Evolutionary conservation across 2,113 vertebrate species (phyloP).

Genomic region (Ascaphus truei): DNA sequence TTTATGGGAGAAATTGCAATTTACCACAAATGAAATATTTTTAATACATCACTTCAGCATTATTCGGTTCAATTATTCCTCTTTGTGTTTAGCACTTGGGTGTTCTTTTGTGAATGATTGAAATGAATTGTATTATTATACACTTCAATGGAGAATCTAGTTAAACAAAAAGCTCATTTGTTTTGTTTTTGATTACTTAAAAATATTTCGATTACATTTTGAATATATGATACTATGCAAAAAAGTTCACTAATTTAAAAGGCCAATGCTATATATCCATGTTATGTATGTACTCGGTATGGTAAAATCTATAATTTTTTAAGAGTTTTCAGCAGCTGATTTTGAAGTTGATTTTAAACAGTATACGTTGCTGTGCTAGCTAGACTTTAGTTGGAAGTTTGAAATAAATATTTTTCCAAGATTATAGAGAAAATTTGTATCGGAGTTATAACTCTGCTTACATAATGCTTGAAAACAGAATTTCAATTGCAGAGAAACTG

Average conservation of each 20-base stretch:
- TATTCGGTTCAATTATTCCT: constrained; percentile 38
- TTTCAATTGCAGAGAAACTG: too few species aligned
- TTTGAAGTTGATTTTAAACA: too few species aligned
- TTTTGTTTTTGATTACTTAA: constrained; percentile 34
- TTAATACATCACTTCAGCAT: constrained; percentile 35
- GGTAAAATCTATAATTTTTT: too few species aligned
- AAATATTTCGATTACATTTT: too few species aligned
- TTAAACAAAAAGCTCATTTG: constrained; percentile 35
- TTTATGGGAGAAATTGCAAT: constrained; percentile 37
- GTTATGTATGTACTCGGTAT: too few species aligned
- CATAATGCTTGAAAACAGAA: too few species aligned
- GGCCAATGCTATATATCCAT: neutral
- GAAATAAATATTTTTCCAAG: too few species aligned
- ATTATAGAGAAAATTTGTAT: too few species aligned
- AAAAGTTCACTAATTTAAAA: neutral
- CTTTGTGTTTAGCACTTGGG: constrained; percentile 31
- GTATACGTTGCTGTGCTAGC: too few species aligned
- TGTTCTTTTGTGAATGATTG: constrained; percentile 33
- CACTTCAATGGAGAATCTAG: constrained; percentile 29
- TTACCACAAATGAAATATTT: constrained; percentile 38
- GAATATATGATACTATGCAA: neutral
- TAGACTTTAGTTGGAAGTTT: too few species aligned
- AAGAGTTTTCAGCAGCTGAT: too few species aligned
- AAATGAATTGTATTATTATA: constrained; percentile 35
- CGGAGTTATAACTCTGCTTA: too few species aligned